These are phyloP conservation scores for Sturmia bella DNA, from an alignment of 2,888 invertebrate species.

Conservation along the genomic window DNA sequence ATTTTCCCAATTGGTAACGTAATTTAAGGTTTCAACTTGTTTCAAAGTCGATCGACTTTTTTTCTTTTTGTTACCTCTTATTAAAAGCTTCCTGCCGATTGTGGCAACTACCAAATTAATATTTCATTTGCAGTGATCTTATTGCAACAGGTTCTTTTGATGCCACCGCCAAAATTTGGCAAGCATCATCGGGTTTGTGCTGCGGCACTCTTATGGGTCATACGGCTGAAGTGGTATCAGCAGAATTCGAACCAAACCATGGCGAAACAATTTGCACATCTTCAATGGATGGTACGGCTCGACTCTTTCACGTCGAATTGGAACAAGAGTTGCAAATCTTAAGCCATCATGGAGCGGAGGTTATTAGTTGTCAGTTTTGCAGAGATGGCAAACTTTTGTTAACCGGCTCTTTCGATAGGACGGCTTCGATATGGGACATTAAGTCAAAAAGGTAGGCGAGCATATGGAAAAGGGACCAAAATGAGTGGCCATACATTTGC, in stretches of 20 bases:
- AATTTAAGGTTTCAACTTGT: neutral
- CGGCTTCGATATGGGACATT: slow-evolving; percentile 89
- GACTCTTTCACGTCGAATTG: slow-evolving; percentile 87
- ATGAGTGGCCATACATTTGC: no score
- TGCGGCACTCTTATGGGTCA: slow-evolving; percentile 88
- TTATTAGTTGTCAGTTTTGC: slow-evolving; percentile 88
- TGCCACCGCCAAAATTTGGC: slow-evolving; percentile 90
- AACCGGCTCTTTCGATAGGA: slow-evolving; percentile 91
- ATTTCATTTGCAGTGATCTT: slow-evolving; percentile 83
- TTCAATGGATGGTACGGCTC: slow-evolving; percentile 89
- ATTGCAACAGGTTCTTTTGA: slow-evolving; percentile 92
- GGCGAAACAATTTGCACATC: slow-evolving; percentile 86
- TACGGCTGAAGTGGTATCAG: slow-evolving; percentile 87
- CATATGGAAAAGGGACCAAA: no score
- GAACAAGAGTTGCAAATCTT: slow-evolving; percentile 85
- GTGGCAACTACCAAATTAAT: no score
- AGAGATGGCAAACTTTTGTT: slow-evolving; percentile 87
- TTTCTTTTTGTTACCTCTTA: no score
- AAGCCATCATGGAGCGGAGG: slow-evolving; percentile 88
- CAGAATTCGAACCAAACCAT: slow-evolving; percentile 86
- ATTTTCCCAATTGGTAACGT: slow-evolving; percentile 87
- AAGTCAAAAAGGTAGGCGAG: slow-evolving; percentile 84
- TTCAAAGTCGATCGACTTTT: no score
- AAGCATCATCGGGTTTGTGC: slow-evolving; percentile 86
- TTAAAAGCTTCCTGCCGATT: no score